These are phyloP conservation scores for Gryon sp. DNA, from an alignment of 1,140 invertebrate genomes.

Conservation along the genomic window DNA sequence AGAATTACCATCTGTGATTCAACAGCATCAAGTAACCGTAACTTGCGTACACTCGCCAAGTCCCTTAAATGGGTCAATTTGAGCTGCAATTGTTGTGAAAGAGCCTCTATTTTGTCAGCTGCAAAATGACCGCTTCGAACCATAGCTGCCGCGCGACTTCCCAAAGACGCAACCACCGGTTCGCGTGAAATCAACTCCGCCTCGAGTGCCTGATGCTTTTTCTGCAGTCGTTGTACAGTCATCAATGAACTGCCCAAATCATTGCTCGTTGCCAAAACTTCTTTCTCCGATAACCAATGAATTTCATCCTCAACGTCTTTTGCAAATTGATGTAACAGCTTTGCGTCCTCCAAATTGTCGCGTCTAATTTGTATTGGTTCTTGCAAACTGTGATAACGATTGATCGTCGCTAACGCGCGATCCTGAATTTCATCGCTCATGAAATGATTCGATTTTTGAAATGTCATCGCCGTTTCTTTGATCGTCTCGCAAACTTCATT, in stretches of 20 bases:
- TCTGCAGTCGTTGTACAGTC: constrained; percentile 97
- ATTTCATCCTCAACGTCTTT: constrained; percentile 93
- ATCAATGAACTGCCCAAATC: constrained; percentile 89
- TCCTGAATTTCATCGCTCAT: constrained; percentile 91
- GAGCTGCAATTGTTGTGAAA: constrained; percentile 83
- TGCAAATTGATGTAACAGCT: constrained; percentile 90
- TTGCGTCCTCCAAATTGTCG: constrained; percentile 93
- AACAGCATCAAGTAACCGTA: constrained; percentile 88
- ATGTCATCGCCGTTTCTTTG: constrained; percentile 86
- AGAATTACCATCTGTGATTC: constrained; percentile 90
- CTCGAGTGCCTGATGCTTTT: constrained; percentile 95
- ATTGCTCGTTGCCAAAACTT: constrained; percentile 88
- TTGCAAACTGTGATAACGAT: constrained; percentile 89
- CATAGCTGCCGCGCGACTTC: constrained; percentile 87
- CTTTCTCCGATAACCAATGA: constrained; percentile 91
- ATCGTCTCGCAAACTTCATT: constrained; percentile 88
- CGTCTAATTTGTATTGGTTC: constrained; percentile 93
- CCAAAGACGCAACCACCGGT: constrained; percentile 86
- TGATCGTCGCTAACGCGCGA: constrained; percentile 84
- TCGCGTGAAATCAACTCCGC: constrained; percentile 91
- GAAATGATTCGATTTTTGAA: constrained; percentile 89
- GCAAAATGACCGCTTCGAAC: constrained; percentile 92
- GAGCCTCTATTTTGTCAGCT: constrained; percentile 84
- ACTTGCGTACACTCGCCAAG: constrained; percentile 84
- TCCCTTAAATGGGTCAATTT: constrained; percentile 85